phyloP scores from a whole-genome alignment of 2,113 vertebrate species.

The Cairina moschata region DNA sequence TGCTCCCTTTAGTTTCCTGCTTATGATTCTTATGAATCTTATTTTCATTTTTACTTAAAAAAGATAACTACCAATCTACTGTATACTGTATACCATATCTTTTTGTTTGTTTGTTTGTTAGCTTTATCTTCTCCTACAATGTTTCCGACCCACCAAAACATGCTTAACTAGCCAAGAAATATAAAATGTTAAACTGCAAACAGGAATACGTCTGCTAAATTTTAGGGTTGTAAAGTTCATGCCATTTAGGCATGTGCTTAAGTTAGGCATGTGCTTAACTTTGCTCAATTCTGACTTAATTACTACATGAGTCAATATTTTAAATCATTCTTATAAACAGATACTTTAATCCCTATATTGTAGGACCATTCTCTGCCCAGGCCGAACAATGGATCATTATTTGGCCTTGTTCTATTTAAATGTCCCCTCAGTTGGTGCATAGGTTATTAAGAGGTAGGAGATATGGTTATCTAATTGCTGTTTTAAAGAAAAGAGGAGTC shows the following conservation, averaged over 20 bases:
- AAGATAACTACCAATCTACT: neutral
- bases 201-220: rapidly evolving
- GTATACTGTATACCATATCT: neutral
- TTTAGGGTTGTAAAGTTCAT: neutral
- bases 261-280: neutral
- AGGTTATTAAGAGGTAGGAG: neutral
- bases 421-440: neutral
- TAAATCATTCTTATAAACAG: neutral
- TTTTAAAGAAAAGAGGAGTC: neutral
- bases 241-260: neutral
- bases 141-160: neutral
- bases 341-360: neutral
- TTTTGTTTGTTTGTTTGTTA: neutral
- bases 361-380: neutral
- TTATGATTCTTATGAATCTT: neutral
- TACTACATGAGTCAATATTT: neutral
- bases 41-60: neutral
- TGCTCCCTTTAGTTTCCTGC: neutral
- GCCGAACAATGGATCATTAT: neutral
- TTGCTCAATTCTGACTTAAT: neutral
- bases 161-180: neutral
- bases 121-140: neutral
- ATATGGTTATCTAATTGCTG: neutral
- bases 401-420: neutral
- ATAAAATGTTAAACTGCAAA: neutral